A percentile compares a stretch with the other conserved stretches of the same genome.
Conservation (phyloP, 2,888 invertebrate species). For the Idaea straminata region DNA sequence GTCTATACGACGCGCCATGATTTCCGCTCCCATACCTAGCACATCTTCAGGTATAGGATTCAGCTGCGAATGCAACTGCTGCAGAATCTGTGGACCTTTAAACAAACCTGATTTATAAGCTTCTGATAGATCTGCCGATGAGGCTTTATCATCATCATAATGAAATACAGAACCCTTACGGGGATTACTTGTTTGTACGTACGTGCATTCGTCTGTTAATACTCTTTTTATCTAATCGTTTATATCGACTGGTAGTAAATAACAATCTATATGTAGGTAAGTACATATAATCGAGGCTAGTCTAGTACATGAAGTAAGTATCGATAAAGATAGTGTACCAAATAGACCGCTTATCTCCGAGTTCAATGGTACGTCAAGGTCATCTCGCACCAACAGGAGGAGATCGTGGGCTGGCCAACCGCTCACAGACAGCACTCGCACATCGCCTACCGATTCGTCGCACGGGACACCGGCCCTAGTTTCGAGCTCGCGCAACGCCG, state of each 20-base stretch:
- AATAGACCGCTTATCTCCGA: constrained; percentile 52
- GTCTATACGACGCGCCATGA: constrained; percentile 63
- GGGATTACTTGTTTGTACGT: background rate
- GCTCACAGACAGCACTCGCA: constrained; percentile 63
- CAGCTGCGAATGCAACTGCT: constrained; percentile 53
- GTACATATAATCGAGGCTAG: background rate
- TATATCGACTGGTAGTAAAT: background rate
- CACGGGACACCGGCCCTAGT: constrained; percentile 41
- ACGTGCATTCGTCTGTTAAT: background rate
- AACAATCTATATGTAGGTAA: background rate
- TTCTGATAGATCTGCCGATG: background rate
- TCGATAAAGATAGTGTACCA: constrained; percentile 38
- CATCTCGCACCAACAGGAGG: constrained; percentile 53
- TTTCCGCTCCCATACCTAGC: constrained; percentile 48
- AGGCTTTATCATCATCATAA: background rate
- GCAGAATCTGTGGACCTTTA: constrained; percentile 53
- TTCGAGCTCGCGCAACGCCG: constrained; percentile 60
- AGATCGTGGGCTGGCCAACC: constrained; percentile 66
- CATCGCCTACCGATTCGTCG: constrained; percentile 53
- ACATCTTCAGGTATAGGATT: constrained; percentile 61
- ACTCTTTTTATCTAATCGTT: background rate
- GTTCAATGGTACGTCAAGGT: constrained; percentile 41
- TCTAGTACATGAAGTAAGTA: background rate
- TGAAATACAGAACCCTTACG: background rate
- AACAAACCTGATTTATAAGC: background rate